phyloP scores from a whole-genome alignment of 2,888 invertebrate genomes.

The Metopia argyrocephala region DNA sequence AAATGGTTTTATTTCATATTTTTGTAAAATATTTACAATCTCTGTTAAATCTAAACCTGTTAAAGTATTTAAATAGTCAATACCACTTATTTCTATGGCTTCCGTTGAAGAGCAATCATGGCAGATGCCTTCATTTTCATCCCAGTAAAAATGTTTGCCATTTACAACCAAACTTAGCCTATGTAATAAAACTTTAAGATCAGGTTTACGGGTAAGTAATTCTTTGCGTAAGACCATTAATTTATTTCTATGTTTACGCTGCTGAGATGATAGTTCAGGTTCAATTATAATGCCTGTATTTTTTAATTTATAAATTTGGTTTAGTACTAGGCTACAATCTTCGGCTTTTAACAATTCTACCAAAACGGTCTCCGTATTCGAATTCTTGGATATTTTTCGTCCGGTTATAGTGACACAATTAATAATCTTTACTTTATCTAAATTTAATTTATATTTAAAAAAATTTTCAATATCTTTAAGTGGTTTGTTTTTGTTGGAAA shows the following conservation, averaged over 20 bases:
- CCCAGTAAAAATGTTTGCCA: constrained; percentile 66
- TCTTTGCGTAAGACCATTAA: constrained; percentile 66
- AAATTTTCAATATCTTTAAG: constrained; percentile 53
- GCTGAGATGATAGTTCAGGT: constrained; percentile 58
- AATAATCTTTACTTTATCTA: constrained; percentile 55
- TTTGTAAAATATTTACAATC: constrained; percentile 65
- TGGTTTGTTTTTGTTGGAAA: constrained; percentile 40
- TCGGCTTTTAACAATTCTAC: constrained; percentile 56
- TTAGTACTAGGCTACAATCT: constrained; percentile 54
- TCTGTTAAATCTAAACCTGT: constrained; percentile 64
- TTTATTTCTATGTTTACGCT: constrained; percentile 64
- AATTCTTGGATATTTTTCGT: not conserved
- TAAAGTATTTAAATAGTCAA: constrained; percentile 52
- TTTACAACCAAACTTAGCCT: constrained; percentile 60
- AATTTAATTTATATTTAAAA: constrained; percentile 49
- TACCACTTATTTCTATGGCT: constrained; percentile 42
- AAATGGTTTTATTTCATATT: constrained; percentile 59
- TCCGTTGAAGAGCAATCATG: constrained; percentile 30
- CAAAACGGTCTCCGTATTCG: constrained; percentile 47
- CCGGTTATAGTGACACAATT: constrained; percentile 39
- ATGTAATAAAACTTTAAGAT: constrained; percentile 62
- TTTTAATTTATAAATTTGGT: constrained; percentile 60
- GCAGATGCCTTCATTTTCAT: constrained; percentile 65
- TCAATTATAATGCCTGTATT: constrained; percentile 66
- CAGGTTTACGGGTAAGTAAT: constrained; percentile 62